Base-by-base conservation (phyloP, 2,113 vertebrate species). In the Lucifuga dentata region DNA sequence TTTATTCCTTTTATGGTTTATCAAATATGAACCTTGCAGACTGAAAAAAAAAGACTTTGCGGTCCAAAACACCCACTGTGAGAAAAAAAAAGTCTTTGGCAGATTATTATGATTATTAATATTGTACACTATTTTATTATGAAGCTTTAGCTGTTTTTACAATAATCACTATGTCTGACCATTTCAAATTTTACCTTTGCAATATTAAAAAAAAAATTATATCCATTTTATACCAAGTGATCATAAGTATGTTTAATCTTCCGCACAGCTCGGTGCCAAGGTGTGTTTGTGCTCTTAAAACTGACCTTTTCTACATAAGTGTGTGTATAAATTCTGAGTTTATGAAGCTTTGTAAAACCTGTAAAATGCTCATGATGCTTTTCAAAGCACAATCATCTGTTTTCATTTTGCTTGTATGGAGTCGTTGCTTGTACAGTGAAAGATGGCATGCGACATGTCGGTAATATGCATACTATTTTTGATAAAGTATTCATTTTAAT, bases 401-500 rank as follows among this genome's bases (percentile, higher is more conserved):
- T 62, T 44, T 23, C 39, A 65, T 23, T 52, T 23, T 52, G 58
- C 40, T 17, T 11, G 23, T 39, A 23, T 24, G 9, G 49, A 72
- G 16, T 36, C 16, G 35, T 46, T 45, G 12, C 52, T 35, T 26
- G 52, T 57, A 36, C 65, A 49, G 33, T 56, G 7, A n/a, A n/a
- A n/a, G n/a, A n/a, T n/a, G n/a, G n/a, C n/a, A n/a, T n/a, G n/a
- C n/a, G n/a, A n/a, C n/a, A 61, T 38, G 21, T 32, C 56, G 9
- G 10, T 43, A 21, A 66, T 46, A 66, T 62, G 77, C 61, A 56
- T 1, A 65, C 38, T 79, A 68, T 84, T 78, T 81, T 83, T 71
- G 21, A 68, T 76, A 64, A 43, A 46, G 56, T 60, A 41, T 32
- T 64, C 23, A 53, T 70, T 79, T 70, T 45, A 39, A 72, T 65